Conservation (phyloP, 1,140 invertebrate genomes). For the Chymomyza costata region DNA sequence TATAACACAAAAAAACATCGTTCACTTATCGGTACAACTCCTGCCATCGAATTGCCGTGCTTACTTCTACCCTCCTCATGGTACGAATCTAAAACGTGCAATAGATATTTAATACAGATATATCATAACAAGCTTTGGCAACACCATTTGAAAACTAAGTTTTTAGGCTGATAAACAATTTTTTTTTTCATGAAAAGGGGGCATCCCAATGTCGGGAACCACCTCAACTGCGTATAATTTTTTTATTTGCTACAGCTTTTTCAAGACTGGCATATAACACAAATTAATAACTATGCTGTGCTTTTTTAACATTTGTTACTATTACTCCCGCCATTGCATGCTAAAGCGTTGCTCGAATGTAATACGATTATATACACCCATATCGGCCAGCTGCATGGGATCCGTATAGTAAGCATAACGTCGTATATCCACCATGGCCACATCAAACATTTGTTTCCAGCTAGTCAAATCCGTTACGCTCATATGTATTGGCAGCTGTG, state of each 20-base stretch:
- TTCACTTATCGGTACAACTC: too few relatives aligned
- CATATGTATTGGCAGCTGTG: slow-evolving; percentile 67
- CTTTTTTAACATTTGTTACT: background rate
- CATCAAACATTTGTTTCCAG: slow-evolving; percentile 71
- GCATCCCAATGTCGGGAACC: too few relatives aligned
- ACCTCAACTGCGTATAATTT: too few relatives aligned
- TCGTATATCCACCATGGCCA: slow-evolving; percentile 63
- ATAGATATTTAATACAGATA: too few relatives aligned
- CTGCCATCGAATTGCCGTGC: too few relatives aligned
- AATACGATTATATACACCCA: slow-evolving; percentile 60
- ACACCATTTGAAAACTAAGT: background rate
- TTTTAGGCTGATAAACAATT: background rate
- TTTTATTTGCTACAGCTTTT: too few relatives aligned
- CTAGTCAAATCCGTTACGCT: slow-evolving; percentile 66
- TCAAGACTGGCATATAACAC: background rate
- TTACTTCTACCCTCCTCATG: too few relatives aligned
- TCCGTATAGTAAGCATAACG: slow-evolving; percentile 65
- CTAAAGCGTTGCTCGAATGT: slow-evolving; percentile 65
- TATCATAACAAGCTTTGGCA: too few relatives aligned
- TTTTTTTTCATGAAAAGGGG: too few relatives aligned
- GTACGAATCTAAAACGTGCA: too few relatives aligned
- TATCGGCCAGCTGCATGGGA: slow-evolving; percentile 62
- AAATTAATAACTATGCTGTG: background rate
- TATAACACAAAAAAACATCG: too few relatives aligned
- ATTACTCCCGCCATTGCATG: slow-evolving; percentile 70